Evolutionary conservation across 2,113 vertebrate genomes (phyloP).

Genomic region (Sprattus sprattus): DNA sequence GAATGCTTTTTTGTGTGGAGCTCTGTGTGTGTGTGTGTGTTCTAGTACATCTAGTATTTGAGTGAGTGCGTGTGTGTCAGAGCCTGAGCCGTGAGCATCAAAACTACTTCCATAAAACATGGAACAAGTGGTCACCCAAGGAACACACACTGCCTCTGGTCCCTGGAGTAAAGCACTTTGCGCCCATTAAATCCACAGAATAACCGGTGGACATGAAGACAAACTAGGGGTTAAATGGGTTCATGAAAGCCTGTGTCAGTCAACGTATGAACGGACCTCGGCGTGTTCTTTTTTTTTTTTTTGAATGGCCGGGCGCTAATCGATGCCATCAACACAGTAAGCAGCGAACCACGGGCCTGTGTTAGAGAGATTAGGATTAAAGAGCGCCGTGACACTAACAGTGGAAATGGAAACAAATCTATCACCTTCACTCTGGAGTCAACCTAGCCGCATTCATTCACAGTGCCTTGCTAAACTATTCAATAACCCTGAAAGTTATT

Average conservation of each 20-base stretch:
- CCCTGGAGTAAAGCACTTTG: background rate
- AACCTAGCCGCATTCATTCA: slow-evolving; percentile 32
- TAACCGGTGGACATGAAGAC: background rate
- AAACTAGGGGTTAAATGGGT: background rate
- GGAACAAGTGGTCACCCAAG: background rate
- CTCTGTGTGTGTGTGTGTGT: background rate
- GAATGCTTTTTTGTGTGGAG: background rate
- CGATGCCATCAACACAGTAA: slow-evolving; percentile 21
- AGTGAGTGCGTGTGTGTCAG: background rate
- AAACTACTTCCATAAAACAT: background rate
- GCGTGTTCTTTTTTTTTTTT: background rate
- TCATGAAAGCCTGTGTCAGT: background rate
- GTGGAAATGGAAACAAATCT: slow-evolving; percentile 7
- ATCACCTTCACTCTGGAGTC: background rate
- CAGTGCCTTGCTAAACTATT: background rate
- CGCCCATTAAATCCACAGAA: background rate
- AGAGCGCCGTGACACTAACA: background rate
- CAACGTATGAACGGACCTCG: background rate
- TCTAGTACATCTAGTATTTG: background rate
- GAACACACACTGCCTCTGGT: background rate
- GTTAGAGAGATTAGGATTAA: slow-evolving; percentile 38
- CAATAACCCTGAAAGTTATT: background rate
- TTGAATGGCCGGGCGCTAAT: background rate
- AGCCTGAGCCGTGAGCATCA: background rate
- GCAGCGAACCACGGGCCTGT: slow-evolving; percentile 15